Evolutionary conservation across 1,140 invertebrate genomes (phyloP), one percentile per base, ranked within the genome.

Genomic region (Hestina assimilis): DNA sequence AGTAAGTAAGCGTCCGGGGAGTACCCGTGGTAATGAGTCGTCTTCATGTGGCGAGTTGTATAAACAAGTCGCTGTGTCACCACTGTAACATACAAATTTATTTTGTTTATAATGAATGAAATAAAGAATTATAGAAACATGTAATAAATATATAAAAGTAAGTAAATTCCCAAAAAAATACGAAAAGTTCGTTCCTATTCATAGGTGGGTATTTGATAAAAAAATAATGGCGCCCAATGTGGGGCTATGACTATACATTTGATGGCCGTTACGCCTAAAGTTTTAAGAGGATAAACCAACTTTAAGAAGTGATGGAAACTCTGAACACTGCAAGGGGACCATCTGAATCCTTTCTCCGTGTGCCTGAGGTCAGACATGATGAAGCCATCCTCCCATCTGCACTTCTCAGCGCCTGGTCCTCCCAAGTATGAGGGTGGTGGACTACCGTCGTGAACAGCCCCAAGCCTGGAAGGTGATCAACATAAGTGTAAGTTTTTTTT

Each of bases 271-370:
- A n/a, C n/a, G n/a, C n/a, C n/a, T n/a, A n/a, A n/a, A n/a, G n/a
- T n/a, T n/a, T 12, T 11, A 31, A 11, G 12, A 9, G 19, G 11
- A 38, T 19, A 19, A 33, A 90, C 92, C 90, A 90, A 98, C 96
- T 98, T 97, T 46, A 98, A 90, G 83, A 98, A 98, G 89, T 98
- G 96, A 90, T 98, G 96, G 87, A 98, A 98, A 72, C 96, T 97
- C 47, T 96, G 93, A n/a, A 97, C 92, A 67, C 95, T 96, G 83
- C 97, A 98, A 19, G 96, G 92, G 4, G 96, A 98, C 97, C 97
- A 98, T 72, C 95, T 91, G 90, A 98, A 98, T 9, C 97, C 97
- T 75, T 97, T 93, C 89, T 98, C 96, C 0, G 96, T 98, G 82
- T 98, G 96, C 63, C 97, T 90, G 35, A 98, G 91, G 89, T 98